A percentile compares a stretch with the other conserved stretches of the same genome.
phyloP scores from a whole-genome alignment of 2,888 invertebrate species.

The Xanthorhoe designata region DNA sequence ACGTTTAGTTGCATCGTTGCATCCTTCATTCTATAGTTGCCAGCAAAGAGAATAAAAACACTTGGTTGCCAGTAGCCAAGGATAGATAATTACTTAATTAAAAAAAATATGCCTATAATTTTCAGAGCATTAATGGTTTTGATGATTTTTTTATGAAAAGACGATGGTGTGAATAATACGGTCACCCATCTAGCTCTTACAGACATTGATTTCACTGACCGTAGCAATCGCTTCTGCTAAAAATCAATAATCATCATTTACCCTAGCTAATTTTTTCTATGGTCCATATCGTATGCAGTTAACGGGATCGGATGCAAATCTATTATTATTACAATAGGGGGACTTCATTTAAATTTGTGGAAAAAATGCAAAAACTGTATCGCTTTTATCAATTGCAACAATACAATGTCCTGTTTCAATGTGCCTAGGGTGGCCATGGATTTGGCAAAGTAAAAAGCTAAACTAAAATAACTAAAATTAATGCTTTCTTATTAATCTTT shows the following conservation, averaged over 20 bases:
- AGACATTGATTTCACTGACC: not conserved
- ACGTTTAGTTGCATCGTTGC: no score
- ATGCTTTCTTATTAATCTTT: no score
- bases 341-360: conserved; percentile 81
- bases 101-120: no score
- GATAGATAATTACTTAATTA: no score
- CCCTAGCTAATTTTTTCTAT: conserved; percentile 35
- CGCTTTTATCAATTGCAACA: conserved; percentile 79
- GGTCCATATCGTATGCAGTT: conserved; percentile 54
- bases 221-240: not conserved
- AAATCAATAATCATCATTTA: conserved; percentile 26
- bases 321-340: conserved; percentile 66
- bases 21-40: no score
- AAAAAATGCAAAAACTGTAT: conserved; percentile 79
- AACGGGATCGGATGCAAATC: conserved; percentile 75
- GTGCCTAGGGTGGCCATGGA: conserved; percentile 59
- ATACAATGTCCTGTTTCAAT: conserved; percentile 76
- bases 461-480: no score
- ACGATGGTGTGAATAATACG: no score
- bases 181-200: no score
- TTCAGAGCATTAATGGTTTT: no score
- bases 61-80: no score
- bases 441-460: not conserved
- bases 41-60: no score
- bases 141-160: no score